A percentile compares a stretch with the other conserved stretches of the same genome.
These are phyloP conservation scores for Asteroscopus sphinx DNA, from an alignment of 2,888 invertebrate species.

Conservation along the genomic window DNA sequence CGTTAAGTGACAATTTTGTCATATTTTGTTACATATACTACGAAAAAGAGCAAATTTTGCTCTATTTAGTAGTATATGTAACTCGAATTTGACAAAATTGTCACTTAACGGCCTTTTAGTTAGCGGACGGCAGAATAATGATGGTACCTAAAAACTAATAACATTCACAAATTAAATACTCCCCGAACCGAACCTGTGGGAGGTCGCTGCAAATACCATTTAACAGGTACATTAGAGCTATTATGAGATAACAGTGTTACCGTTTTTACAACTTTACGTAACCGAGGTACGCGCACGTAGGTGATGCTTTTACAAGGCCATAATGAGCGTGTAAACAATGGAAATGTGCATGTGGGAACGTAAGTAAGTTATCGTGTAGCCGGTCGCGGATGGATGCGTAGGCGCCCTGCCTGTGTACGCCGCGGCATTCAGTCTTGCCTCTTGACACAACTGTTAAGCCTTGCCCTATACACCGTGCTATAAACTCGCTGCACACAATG, in stretches of 20 bases:
- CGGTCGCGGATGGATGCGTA: conserved; percentile 69
- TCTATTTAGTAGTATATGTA: too few relatives aligned
- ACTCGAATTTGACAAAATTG: too few relatives aligned
- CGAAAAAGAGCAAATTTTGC: too few relatives aligned
- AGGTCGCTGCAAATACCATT: conserved; percentile 35
- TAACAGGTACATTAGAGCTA: conserved; percentile 40
- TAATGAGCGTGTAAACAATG: conserved; percentile 63
- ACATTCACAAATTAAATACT: conserved; percentile 31
- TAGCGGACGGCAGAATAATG: too few relatives aligned
- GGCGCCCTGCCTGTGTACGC: conserved; percentile 57
- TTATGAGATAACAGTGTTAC: conserved; percentile 44
- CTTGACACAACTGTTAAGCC: conserved; percentile 38
- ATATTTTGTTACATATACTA: too few relatives aligned
- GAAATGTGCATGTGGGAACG: conserved; percentile 67
- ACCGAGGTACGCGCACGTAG: conserved; percentile 20
- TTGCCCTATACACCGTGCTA: conserved; percentile 16
- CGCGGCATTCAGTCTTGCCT: conserved; percentile 31
- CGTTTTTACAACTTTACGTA: conserved; percentile 28
- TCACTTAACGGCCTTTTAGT: too few relatives aligned
- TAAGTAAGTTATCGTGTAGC: conserved; percentile 58
- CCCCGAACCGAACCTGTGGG: conserved; percentile 22
- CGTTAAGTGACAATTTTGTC: too few relatives aligned
- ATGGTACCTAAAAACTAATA: conserved; percentile 19
- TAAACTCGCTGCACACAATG: conserved; percentile 29
- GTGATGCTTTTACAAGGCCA: conserved; percentile 45